These are phyloP conservation scores for Chironomus striatipennis DNA, from an alignment of 1,140 invertebrate genomes.

Conservation along the genomic window DNA sequence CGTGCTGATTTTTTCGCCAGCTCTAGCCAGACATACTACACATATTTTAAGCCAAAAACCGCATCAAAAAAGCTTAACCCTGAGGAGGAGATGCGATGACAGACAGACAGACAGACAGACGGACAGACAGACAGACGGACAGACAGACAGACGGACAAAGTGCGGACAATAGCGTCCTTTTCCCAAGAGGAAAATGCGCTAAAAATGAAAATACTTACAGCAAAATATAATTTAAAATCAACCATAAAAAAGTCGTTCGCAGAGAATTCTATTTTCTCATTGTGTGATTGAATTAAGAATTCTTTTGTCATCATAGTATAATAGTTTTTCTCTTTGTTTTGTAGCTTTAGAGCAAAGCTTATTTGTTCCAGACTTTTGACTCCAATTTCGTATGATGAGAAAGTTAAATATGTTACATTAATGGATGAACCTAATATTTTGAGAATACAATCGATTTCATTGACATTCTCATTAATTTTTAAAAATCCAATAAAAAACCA, in stretches of 20 bases:
- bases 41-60: too few relatives aligned
- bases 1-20: too few relatives aligned
- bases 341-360: background rate
- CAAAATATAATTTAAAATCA: background rate
- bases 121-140: too few relatives aligned
- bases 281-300: background rate
- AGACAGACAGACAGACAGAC: too few relatives aligned
- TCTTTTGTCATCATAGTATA: background rate
- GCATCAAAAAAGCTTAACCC: too few relatives aligned
- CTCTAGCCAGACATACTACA: too few relatives aligned
- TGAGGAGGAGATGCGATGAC: too few relatives aligned
- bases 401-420: background rate
- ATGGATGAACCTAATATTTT: background rate
- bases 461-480: background rate
- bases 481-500: background rate
- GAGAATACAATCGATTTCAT: background rate
- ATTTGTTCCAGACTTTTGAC: background rate
- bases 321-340: background rate
- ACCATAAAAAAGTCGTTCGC: background rate
- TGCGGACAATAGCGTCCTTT: too few relatives aligned
- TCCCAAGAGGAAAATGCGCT: too few relatives aligned
- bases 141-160: too few relatives aligned
- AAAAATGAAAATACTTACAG: background rate
- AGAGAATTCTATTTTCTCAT: background rate
- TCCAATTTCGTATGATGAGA: background rate